A percentile compares a stretch with the other conserved stretches of the same genome.
Evolutionary conservation across 2,113 vertebrate species (phyloP).

Genomic region (Macquaria australasica): DNA sequence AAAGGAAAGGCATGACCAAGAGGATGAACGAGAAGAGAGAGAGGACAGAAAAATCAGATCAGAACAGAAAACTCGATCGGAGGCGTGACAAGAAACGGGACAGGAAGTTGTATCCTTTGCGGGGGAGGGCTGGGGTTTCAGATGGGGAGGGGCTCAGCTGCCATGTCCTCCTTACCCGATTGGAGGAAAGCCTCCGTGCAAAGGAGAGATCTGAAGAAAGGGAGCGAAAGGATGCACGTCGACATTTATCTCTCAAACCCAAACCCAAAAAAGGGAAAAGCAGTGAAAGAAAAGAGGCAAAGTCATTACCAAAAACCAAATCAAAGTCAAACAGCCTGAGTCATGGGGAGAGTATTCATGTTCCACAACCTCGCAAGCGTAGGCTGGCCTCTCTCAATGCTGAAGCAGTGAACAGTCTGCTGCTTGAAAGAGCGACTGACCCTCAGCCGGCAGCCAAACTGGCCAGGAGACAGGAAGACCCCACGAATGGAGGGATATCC

Average conservation of each 20-base stretch:
- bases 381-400: conserved; percentile 96
- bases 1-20: conserved; percentile 54
- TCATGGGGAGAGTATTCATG: conserved; percentile 15
- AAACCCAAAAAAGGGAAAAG: conserved; percentile 63
- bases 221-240: conserved; percentile 35
- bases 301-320: conserved; percentile 61
- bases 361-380: conserved; percentile 90
- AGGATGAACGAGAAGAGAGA: conserved; percentile 45
- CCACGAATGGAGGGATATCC: conserved; percentile 52
- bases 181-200: conserved; percentile 79
- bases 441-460: conserved; percentile 74
- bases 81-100: conserved; percentile 84
- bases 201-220: conserved; percentile 46
- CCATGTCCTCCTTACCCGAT: conserved; percentile 91
- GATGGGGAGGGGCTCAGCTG: conserved; percentile 85
- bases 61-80: conserved; percentile 59
- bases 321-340: conserved; percentile 59
- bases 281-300: conserved; percentile 29
- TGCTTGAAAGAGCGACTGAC: conserved; percentile 89
- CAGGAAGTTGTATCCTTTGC: conserved; percentile 93
- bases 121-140: conserved; percentile 81
- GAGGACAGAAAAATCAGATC: conserved; percentile 27
- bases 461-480: conserved; percentile 79
- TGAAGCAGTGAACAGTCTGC: conserved; percentile 93
- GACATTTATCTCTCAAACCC: conserved; percentile 45